These are phyloP conservation scores for Bradysia coprophila DNA, from an alignment of 1,140 invertebrate species.

Conservation along the genomic window DNA sequence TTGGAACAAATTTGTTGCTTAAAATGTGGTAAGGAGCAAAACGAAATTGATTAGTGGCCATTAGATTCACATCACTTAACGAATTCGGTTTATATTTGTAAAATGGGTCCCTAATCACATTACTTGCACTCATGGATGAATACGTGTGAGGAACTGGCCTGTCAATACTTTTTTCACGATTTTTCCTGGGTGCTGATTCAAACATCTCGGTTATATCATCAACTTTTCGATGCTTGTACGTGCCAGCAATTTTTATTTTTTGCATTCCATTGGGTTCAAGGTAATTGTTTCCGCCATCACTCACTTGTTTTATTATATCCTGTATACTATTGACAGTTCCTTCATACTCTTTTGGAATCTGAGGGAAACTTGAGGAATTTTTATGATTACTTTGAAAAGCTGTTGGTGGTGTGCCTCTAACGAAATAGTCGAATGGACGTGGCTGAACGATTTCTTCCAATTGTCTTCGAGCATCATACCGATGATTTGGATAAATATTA, in stretches of 20 bases:
- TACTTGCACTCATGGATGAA: neutral
- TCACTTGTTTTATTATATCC: constrained; percentile 3
- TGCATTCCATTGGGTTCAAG: neutral
- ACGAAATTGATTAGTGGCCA: neutral
- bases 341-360: neutral
- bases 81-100: neutral
- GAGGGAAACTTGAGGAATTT: neutral
- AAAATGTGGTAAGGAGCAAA: neutral
- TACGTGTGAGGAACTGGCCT: neutral
- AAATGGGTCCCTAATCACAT: neutral
- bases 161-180: neutral
- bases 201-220: neutral
- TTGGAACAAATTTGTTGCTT: neutral
- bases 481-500: no score
- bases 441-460: neutral
- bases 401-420: neutral
- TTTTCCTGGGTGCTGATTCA: neutral
- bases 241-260: neutral
- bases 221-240: neutral
- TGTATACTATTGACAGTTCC: constrained; percentile 3
- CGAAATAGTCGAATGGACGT: constrained; percentile 1
- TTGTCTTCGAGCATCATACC: neutral
- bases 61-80: neutral
- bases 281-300: neutral
- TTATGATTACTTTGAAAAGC: neutral